phyloP scores from a whole-genome alignment of 2,888 invertebrate species.

The Microctonus brassicae region DNA sequence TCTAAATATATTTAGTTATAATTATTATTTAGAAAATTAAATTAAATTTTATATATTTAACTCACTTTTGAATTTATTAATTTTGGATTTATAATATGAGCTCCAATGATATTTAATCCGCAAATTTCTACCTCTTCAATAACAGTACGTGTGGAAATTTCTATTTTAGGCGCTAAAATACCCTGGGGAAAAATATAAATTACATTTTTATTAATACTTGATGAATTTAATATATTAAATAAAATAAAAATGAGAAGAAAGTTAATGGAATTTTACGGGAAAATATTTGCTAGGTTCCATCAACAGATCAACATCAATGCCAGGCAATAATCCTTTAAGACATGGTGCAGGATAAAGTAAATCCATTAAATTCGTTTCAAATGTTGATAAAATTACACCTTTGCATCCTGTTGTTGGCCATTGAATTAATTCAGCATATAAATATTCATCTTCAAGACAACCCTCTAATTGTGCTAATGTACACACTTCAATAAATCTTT shows the following conservation, averaged over 20 bases:
- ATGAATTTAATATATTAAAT: no score
- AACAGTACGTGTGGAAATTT: constrained; percentile 77
- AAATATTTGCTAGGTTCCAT: constrained; percentile 78
- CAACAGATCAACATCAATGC: constrained; percentile 76
- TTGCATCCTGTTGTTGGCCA: constrained; percentile 68
- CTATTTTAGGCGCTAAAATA: constrained; percentile 80
- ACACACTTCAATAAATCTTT: constrained; percentile 71
- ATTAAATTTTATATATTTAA: no score
- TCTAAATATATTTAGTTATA: neutral
- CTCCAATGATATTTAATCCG: constrained; percentile 43
- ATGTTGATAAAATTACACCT: constrained; percentile 75
- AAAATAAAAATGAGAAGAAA: neutral
- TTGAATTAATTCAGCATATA: constrained; percentile 78
- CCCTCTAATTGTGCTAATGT: constrained; percentile 70
- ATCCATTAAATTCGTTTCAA: constrained; percentile 76
- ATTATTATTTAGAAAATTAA: constrained; percentile 9
- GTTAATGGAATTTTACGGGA: constrained; percentile 72
- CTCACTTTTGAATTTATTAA: constrained; percentile 65
- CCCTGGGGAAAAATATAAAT: constrained; percentile 70
- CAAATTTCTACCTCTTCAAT: constrained; percentile 74
- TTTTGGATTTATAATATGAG: constrained; percentile 68
- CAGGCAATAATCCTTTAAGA: constrained; percentile 72
- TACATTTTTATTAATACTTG: neutral
- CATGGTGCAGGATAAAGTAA: constrained; percentile 76
- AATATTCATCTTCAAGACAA: constrained; percentile 73